Evolutionary conservation across 2,113 vertebrate species (phyloP).

Genomic region (Sinocyclocheilus maitianheensis): DNA sequence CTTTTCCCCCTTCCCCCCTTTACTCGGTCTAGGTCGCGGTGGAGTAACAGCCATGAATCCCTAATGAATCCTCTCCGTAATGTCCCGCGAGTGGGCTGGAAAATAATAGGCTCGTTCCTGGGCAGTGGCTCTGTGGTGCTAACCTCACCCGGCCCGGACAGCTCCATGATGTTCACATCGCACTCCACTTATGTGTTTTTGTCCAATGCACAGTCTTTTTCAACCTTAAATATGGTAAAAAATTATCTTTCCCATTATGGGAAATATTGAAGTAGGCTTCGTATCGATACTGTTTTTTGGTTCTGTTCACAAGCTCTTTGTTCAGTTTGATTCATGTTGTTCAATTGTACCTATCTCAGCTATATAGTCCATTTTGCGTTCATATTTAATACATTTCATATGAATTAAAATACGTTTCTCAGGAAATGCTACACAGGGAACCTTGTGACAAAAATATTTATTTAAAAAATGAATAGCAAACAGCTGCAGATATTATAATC

Average conservation of each 20-base stretch:
- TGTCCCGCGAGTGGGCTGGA: slow-evolving; percentile 61
- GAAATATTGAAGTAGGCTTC: neutral
- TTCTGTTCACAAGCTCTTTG: neutral
- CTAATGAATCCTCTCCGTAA: slow-evolving; percentile 71
- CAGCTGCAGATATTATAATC: neutral
- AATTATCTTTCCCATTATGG: neutral
- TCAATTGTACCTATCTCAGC: neutral
- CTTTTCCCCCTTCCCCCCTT: slow-evolving; percentile 58
- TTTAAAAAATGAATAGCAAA: neutral
- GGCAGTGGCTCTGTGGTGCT: slow-evolving; percentile 47
- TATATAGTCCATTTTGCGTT: neutral
- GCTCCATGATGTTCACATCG: slow-evolving; percentile 47
- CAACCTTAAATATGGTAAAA: neutral
- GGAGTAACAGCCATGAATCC: slow-evolving; percentile 66
- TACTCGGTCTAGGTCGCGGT: slow-evolving; percentile 61
- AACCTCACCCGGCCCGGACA: slow-evolving; percentile 59
- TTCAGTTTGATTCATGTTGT: neutral
- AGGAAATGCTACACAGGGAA: neutral
- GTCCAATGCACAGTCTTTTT: slow-evolving; percentile 10
- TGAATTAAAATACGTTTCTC: neutral
- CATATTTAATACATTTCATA: neutral
- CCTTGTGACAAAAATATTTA: neutral
- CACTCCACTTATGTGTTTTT: slow-evolving; percentile 43
- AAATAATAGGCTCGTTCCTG: slow-evolving; percentile 69
- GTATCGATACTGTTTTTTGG: neutral